Base-by-base conservation (phyloP, 2,888 invertebrate genomes). In the Cecidostiba fungosa region DNA sequence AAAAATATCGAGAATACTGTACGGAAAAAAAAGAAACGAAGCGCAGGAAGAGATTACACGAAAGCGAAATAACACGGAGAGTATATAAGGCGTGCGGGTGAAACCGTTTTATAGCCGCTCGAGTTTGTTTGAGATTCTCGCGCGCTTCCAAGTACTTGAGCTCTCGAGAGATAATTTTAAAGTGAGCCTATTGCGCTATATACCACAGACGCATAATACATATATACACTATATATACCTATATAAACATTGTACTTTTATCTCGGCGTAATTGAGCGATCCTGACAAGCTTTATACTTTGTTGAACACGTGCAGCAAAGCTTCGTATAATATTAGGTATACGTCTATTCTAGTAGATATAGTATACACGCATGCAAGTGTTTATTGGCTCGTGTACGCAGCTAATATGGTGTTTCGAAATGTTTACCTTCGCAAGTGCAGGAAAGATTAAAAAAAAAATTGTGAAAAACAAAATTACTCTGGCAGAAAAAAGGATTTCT, bases 91-190 rank as follows among this genome's bases (percentile, higher is more conserved):
- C 54, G 69, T 16, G 62, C 69, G 84, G 79, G 74, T 76, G 54
- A 69, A 69, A 79, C 36, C 39, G 62, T 85, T 85, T 81, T 81
- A 85, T 72, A 43, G 77, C 79, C 36, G 79, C 69, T 85, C 36
- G 76, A 85, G 82, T 85, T 83, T 83, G 79, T 83, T 85, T 85
- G 70, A 83, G 81, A 79, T 76, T 81, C 78, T 29, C 62, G 69
- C 36, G 77, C 47, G 43, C 54, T 84, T 80, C 79, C 84, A 79
- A 79, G 84, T 84, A 74, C 84, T 80, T 84, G 54, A 43, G 39
- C 70, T 76, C 59, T 81, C 62, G 50, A 85, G 77, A 85, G 77
- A 85, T 85, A 73, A 77, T 77, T 77, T 82, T 77, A 77, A 73
- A 81, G 73, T 77, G 62, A 59, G 81, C 47, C 77, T 77, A 82